phyloP scores from a whole-genome alignment of 2,797 vertebrate genomes.

The Clarias pachynema region DNA sequence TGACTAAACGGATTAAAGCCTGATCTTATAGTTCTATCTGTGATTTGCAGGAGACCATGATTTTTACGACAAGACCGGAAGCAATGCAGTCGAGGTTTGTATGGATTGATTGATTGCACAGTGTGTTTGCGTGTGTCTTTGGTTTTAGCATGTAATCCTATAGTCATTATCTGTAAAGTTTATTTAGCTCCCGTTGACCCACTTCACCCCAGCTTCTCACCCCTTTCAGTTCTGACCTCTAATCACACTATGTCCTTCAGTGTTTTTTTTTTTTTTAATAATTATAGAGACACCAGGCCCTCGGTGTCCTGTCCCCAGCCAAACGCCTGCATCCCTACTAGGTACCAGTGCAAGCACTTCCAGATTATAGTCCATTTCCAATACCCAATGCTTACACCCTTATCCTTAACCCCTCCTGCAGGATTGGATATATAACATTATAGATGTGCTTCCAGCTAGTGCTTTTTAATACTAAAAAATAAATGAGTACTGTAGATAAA shows the following conservation, averaged over 20 bases:
- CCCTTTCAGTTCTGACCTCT: slow-evolving; percentile 16
- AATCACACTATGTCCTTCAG: neutral
- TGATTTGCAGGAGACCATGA: slow-evolving; percentile 88
- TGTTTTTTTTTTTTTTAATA: neutral
- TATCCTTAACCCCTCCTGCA: slow-evolving; percentile 1
- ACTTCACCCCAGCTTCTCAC: neutral
- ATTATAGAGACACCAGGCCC: slow-evolving; percentile 42
- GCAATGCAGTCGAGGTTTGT: slow-evolving; percentile 97
- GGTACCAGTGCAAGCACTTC: slow-evolving; percentile 17
- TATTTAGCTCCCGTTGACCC: slow-evolving; percentile 27
- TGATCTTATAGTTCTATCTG: slow-evolving; percentile 27
- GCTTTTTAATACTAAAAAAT: too few relatives aligned
- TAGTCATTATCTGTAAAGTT: neutral
- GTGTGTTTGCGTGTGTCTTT: slow-evolving; percentile 14
- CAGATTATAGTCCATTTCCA: neutral
- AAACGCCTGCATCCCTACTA: slow-evolving; percentile 4
- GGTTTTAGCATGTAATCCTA: slow-evolving; percentile 14
- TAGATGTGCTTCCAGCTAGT: slow-evolving; percentile 1
- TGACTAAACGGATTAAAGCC: neutral
- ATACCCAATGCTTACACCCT: neutral
- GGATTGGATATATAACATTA: neutral
- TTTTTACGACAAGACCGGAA: slow-evolving; percentile 83
- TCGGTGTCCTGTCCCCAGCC: slow-evolving; percentile 41
- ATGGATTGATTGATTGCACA: slow-evolving; percentile 33
- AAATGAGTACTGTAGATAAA: too few relatives aligned